Evolutionary conservation across 1,140 invertebrate species (phyloP).

Genomic region (Branchinecta lindahli): DNA sequence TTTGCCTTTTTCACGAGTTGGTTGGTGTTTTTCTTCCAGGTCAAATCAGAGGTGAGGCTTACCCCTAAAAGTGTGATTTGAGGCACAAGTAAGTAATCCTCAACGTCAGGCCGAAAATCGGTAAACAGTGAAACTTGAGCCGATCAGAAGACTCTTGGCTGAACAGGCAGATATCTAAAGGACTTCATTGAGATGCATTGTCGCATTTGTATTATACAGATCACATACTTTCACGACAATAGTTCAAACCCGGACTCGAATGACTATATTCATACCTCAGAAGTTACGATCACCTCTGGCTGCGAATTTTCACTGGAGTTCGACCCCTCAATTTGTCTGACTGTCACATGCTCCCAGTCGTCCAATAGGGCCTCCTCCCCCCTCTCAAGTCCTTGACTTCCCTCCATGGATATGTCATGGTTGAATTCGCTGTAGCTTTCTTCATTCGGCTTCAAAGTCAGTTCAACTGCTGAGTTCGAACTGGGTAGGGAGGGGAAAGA

Average conservation of each 20-base stretch:
- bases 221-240: no score
- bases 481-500: background rate
- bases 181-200: no score
- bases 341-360: background rate
- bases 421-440: background rate
- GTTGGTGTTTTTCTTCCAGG: no score
- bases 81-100: no score
- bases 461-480: background rate
- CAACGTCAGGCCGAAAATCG: no score
- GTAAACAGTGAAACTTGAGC: background rate
- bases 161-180: conserved; percentile 5
- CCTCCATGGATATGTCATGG: background rate
- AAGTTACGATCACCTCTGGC: background rate
- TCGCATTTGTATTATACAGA: no score
- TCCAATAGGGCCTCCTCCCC: conserved; percentile 1
- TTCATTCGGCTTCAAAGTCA: background rate
- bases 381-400: background rate
- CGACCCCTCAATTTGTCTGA: background rate
- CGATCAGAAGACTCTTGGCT: no score
- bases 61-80: no score
- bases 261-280: background rate
- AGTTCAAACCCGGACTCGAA: no score
- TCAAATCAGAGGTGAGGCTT: no score
- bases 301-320: background rate
- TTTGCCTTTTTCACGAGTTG: no score